Evolutionary conservation across 2,888 invertebrate species (phyloP).

Genomic region (Chrysolina americana): DNA sequence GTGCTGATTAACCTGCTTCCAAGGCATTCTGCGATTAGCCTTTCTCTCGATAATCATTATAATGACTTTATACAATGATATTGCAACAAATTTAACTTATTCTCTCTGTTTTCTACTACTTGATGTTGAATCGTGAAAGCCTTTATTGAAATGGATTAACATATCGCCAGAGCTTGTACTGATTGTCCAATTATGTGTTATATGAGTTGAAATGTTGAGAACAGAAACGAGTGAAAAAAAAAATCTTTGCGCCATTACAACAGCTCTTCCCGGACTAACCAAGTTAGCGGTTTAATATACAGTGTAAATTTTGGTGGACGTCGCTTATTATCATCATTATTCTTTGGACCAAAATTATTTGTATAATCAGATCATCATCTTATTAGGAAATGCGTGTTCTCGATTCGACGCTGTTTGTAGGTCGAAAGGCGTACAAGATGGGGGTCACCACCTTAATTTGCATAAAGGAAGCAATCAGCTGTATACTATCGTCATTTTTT

Average conservation of each 20-base stretch:
- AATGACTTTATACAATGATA: neutral
- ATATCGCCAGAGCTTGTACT: neutral
- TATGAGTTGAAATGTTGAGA: no score
- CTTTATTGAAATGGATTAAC: neutral
- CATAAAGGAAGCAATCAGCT: constrained; percentile 24
- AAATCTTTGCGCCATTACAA: no score
- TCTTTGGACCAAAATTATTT: neutral
- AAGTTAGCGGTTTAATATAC: no score
- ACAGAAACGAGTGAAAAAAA: no score
- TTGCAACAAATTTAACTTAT: neutral
- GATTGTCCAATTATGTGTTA: no score
- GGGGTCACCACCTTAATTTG: constrained; percentile 20
- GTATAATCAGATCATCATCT: neutral
- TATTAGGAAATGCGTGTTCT: constrained; percentile 18
- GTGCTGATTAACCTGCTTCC: constrained; percentile 17
- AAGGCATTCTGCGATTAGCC: constrained; percentile 13
- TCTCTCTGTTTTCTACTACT: neutral
- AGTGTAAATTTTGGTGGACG: no score
- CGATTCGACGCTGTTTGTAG: constrained; percentile 4
- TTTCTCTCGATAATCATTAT: constrained; percentile 14
- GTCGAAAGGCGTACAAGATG: constrained; percentile 21
- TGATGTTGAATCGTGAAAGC: neutral
- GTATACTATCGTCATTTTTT: constrained; percentile 8
- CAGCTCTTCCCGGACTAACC: no score
- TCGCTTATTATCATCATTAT: no score